A percentile compares a stretch with the other conserved stretches of the same genome.
phyloP scores from a whole-genome alignment of 2,888 invertebrate genomes.

The Brachyptera putata region DNA sequence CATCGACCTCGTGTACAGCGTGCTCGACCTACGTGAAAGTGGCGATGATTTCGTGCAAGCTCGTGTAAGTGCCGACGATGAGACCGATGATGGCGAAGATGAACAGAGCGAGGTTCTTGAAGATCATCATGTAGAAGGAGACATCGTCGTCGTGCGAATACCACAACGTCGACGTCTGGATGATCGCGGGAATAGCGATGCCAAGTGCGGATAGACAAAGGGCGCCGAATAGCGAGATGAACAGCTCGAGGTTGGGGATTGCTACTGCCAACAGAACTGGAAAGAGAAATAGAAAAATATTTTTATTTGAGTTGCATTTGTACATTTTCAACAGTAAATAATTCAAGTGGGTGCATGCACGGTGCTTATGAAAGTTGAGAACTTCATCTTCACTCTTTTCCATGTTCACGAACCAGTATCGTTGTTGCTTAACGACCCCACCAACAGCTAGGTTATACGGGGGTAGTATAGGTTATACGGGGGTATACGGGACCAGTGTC shows the following conservation, averaged over 20 bases:
- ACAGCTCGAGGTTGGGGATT: conserved; percentile 49
- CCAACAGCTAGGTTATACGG: no score
- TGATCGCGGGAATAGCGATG: conserved; percentile 50
- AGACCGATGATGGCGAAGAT: conserved; percentile 33
- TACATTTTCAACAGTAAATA: no score
- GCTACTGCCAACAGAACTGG: conserved; percentile 47
- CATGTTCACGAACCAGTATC: no score
- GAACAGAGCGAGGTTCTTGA: conserved; percentile 31
- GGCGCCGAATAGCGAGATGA: conserved; percentile 53
- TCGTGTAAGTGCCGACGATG: conserved; percentile 34
- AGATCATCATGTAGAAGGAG: conserved; percentile 26
- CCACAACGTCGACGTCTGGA: conserved; percentile 49
- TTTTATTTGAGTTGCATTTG: background rate
- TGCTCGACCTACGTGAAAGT: conserved; percentile 47
- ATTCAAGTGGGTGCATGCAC: no score
- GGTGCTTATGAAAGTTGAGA: no score
- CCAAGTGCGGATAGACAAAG: conserved; percentile 49
- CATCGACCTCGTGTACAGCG: no score
- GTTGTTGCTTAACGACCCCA: no score
- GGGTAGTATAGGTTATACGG: no score
- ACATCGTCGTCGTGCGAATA: conserved; percentile 30
- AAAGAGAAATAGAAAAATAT: conserved; percentile 25
- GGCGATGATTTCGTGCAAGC: conserved; percentile 48
- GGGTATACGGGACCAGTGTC: no score
- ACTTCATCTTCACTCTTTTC: no score